Percentiles rank a stretch among this genome's conserved stretches.
Conservation (phyloP, 2,113 vertebrate genomes). For the Cryptoleucopteryx plumbea region DNA sequence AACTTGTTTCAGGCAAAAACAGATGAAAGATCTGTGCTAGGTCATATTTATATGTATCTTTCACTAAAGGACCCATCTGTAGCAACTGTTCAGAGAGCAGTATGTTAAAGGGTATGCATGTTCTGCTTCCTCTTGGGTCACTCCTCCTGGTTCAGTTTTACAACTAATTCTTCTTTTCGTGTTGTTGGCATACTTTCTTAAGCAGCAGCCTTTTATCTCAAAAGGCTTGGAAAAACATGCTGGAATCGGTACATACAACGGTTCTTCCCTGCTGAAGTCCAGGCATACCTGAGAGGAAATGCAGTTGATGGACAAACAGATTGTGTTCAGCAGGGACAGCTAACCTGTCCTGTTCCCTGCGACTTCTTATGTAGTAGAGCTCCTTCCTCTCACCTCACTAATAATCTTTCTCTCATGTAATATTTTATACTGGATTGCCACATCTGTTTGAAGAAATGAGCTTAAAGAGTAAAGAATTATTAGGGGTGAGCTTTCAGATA, state of each 20-base stretch:
- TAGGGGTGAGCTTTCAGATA: background rate
- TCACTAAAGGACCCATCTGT: background rate
- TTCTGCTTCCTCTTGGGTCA: background rate
- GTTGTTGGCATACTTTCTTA: background rate
- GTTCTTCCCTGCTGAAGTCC: background rate
- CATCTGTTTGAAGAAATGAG: background rate
- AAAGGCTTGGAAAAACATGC: background rate
- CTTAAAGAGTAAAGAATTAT: background rate
- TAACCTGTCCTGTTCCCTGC: background rate
- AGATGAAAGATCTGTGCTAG: background rate
- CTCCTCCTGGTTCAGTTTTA: background rate
- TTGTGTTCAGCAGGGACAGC: background rate
- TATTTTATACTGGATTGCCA: background rate
- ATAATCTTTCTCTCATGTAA: background rate
- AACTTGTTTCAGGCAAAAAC: background rate
- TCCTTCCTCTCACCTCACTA: background rate
- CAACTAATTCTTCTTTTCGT: background rate
- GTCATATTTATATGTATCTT: background rate
- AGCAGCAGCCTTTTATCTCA: background rate
- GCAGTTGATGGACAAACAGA: background rate
- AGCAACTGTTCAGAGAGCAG: background rate
- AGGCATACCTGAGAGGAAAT: background rate
- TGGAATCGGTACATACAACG: fast-evolving
- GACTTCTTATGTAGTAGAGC: background rate
- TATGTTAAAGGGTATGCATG: background rate